Conservation (phyloP, 2,888 invertebrate genomes). For the Philereme vetulata region DNA sequence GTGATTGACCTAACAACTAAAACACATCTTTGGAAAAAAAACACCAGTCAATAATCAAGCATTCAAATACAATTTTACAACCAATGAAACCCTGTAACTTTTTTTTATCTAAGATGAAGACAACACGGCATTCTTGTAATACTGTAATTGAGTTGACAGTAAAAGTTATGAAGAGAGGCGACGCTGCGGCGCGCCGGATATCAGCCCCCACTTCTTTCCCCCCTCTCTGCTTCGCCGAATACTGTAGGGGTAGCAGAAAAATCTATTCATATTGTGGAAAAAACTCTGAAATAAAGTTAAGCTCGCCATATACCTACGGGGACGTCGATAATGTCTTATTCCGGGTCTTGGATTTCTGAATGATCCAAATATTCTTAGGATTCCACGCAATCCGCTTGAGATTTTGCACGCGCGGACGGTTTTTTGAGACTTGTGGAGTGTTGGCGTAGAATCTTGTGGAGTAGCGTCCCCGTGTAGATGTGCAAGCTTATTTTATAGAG, state of each 20-base stretch:
- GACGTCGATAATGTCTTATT: no score
- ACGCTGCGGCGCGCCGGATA: conserved; percentile 70
- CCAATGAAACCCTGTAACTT: conserved; percentile 8
- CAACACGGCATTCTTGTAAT: conserved; percentile 53
- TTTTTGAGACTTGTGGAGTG: no score
- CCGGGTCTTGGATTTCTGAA: no score
- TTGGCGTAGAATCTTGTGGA: no score
- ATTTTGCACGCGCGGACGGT: no score
- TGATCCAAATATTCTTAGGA: no score
- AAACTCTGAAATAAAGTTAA: conserved; percentile 2
- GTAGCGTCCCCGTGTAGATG: no score
- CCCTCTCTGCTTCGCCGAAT: conserved; percentile 59
- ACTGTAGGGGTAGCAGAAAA: conserved; percentile 56
- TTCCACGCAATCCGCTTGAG: no score
- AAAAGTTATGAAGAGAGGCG: conserved; percentile 76
- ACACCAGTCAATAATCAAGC: conserved; percentile 8
- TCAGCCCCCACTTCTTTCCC: conserved; percentile 58
- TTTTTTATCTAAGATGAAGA: conserved; percentile 36
- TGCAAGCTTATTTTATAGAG: no score
- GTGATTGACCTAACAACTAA: background rate
- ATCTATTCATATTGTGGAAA: background rate
- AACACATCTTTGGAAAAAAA: background rate
- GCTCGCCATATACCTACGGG: no score
- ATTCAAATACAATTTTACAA: conserved; percentile 26
- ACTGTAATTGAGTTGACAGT: conserved; percentile 76